Conservation (phyloP, 1,140 invertebrate species). For the Steinernema khuongi region DNA sequence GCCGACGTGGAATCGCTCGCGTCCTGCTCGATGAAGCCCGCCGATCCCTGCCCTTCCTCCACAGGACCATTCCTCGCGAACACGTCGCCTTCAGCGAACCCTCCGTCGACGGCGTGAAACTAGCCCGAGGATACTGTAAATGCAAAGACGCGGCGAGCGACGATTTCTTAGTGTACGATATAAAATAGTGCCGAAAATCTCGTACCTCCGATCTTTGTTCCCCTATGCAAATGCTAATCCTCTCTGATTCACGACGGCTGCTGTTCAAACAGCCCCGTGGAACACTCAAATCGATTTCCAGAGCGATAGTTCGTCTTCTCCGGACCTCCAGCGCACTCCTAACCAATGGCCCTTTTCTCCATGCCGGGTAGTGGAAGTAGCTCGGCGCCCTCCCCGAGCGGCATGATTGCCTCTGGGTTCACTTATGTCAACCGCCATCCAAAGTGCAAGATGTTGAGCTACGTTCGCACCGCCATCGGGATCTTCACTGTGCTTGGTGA, state of each 20-base stretch:
- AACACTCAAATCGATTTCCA: neutral
- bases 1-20: neutral
- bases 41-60: neutral
- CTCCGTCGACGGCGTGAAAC: neutral
- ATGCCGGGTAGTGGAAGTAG: neutral
- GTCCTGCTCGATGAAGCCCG: neutral
- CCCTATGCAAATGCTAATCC: too few relatives aligned
- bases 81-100: neutral
- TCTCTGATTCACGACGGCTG: neutral
- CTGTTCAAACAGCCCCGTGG: neutral
- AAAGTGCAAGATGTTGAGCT: conserved; percentile 37
- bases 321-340: neutral
- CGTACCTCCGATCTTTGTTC: neutral
- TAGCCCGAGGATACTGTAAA: neutral
- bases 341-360: neutral
- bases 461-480: conserved; percentile 40
- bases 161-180: neutral
- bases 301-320: neutral
- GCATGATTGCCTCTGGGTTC: conserved; percentile 17
- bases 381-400: neutral
- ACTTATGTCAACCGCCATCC: conserved; percentile 45
- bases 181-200: neutral
- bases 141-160: neutral
- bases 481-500: conserved; percentile 40
- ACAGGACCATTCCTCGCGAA: neutral